A percentile compares a stretch with the other conserved stretches of the same genome.
Evolutionary conservation across 2,113 vertebrate genomes (phyloP).

Genomic region (Indicator indicator): DNA sequence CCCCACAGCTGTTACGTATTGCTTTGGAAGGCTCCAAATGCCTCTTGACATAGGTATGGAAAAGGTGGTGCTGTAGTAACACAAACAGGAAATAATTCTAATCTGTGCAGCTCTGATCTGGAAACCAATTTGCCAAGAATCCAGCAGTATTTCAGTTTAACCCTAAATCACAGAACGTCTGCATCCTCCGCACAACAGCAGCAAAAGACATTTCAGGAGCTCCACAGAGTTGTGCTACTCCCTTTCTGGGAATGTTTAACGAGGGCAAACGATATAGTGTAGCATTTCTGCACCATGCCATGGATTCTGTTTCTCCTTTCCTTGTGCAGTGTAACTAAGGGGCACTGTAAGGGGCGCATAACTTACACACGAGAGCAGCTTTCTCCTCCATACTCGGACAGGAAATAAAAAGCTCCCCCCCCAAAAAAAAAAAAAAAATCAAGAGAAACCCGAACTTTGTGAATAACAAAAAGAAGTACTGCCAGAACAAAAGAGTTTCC

Average conservation of each 20-base stretch:
- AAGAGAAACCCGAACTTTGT: conserved; percentile 6
- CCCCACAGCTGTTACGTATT: background rate
- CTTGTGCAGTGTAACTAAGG: conserved; percentile 51
- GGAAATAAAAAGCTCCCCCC: conserved; percentile 42
- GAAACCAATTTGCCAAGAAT: background rate
- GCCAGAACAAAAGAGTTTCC: conserved; percentile 14
- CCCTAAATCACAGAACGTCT: background rate
- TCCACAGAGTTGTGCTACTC: background rate
- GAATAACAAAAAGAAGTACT: conserved; percentile 24
- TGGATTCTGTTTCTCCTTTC: conserved; percentile 60
- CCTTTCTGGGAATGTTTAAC: conserved; percentile 66
- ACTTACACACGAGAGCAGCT: conserved; percentile 16
- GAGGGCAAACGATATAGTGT: conserved; percentile 12
- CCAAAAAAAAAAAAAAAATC: background rate
- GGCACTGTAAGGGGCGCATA: conserved; percentile 54
- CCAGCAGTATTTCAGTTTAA: background rate
- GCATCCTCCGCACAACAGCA: background rate
- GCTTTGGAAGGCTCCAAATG: background rate
- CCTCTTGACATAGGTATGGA: background rate
- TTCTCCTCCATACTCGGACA: background rate
- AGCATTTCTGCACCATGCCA: conserved; percentile 49
- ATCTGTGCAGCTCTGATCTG: background rate
- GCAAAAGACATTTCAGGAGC: background rate
- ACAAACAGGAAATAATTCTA: background rate
- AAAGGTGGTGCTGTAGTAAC: background rate